Evolutionary conservation across 2,888 invertebrate species (phyloP).

Genomic region (Hypselothyrea guttata): DNA sequence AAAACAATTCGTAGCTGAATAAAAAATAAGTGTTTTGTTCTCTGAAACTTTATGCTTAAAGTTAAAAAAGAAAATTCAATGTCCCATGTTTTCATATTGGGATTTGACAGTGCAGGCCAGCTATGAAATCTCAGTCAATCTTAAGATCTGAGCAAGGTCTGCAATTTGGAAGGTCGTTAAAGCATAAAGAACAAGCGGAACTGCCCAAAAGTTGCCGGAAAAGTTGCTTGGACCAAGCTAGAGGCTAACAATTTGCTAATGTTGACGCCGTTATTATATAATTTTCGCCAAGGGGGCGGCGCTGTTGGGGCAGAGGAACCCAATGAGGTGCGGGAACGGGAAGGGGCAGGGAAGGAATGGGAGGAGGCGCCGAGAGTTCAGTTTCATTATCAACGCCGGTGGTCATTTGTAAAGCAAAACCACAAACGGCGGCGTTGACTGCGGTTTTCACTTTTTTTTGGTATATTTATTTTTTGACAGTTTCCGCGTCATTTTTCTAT

Average conservation of each 20-base stretch:
- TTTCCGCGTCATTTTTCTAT: conserved; percentile 74
- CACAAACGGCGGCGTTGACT: conserved; percentile 54
- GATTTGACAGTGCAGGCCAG: too few relatives aligned
- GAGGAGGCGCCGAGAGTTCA: conserved; percentile 3
- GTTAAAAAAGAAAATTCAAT: too few relatives aligned
- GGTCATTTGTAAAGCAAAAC: conserved; percentile 70
- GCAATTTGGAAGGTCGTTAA: conserved; percentile 54
- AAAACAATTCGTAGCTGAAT: too few relatives aligned
- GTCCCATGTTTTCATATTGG: too few relatives aligned
- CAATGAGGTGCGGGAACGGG: background rate
- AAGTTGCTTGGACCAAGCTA: conserved; percentile 23
- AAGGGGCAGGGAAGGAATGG: background rate
- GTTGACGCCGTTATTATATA: conserved; percentile 74
- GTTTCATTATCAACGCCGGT: conserved; percentile 53
- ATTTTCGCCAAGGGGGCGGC: conserved; percentile 51
- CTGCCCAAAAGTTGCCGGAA: conserved; percentile 13
- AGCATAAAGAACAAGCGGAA: conserved; percentile 14
- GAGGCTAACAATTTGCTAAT: conserved; percentile 70
- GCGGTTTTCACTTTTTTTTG: conserved; percentile 40
- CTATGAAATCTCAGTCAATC: background rate
- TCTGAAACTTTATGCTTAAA: too few relatives aligned
- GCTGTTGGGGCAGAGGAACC: conserved; percentile 6
- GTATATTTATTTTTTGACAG: conserved; percentile 48
- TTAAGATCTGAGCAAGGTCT: conserved; percentile 14
- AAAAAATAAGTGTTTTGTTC: too few relatives aligned